These are phyloP conservation scores for Erythrocercus mccallii DNA, from an alignment of 2,113 vertebrate species.

Conservation along the genomic window DNA sequence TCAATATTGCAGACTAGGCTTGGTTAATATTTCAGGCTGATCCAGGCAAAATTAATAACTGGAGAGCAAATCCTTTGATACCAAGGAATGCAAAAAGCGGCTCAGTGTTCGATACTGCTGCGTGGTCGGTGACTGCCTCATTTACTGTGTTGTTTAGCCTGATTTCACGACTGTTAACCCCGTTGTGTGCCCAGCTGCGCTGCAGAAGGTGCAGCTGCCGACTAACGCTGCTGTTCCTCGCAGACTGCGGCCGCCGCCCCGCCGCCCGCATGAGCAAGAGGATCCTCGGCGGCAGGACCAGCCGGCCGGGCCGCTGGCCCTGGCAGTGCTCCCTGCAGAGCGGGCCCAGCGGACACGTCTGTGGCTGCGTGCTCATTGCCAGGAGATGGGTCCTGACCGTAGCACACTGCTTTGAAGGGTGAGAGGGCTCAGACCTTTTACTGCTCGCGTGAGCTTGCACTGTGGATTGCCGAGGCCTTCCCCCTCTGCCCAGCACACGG, in stretches of 20 bases:
- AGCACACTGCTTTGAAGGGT: constrained; percentile 97
- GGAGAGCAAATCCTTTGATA: not conserved
- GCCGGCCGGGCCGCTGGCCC: constrained; percentile 89
- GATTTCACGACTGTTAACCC: accelerated
- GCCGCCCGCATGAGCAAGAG: constrained; percentile 87
- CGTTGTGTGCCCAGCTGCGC: not conserved
- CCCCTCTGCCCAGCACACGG: accelerated
- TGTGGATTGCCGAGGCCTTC: not conserved
- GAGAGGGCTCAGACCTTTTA: constrained; percentile 1
- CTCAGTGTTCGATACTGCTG: accelerated
- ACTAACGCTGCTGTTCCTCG: not conserved
- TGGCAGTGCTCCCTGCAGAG: constrained; percentile 98
- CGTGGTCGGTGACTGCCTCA: not conserved
- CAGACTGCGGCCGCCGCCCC: constrained; percentile 84
- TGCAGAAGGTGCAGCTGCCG: not conserved
- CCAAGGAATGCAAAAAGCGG: not conserved
- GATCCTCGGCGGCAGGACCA: constrained; percentile 91
- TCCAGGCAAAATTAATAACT: not conserved
- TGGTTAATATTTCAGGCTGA: not conserved
- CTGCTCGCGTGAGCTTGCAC: accelerated
- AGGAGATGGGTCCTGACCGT: constrained; percentile 89
- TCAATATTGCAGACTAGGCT: not conserved
- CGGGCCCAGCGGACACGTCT: constrained; percentile 88
- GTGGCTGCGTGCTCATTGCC: constrained; percentile 92
- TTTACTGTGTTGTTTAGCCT: accelerated